Evolutionary conservation across 2,888 invertebrate genomes (phyloP).

Genomic region (Horisme vitalbata): DNA sequence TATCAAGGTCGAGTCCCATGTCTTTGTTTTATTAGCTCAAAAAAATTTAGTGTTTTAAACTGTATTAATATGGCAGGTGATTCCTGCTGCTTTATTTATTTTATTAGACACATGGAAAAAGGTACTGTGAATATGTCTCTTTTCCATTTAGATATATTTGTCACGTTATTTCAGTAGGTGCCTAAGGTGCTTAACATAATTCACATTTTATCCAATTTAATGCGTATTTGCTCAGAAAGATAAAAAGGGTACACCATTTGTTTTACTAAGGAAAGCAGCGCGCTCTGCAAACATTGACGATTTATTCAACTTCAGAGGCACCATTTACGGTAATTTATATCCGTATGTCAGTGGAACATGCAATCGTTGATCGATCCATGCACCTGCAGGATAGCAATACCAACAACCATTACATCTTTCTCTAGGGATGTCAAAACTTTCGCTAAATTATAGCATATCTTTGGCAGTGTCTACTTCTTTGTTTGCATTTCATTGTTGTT

Average conservation of each 20-base stretch:
- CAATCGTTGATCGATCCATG: slow-evolving; percentile 36
- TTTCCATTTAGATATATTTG: slow-evolving; percentile 5
- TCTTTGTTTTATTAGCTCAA: not conserved
- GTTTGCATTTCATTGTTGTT: not conserved
- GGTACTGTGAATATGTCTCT: too few relatives aligned
- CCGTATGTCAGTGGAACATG: slow-evolving; percentile 36
- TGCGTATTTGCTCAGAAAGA: slow-evolving; percentile 13
- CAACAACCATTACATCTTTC: slow-evolving; percentile 21
- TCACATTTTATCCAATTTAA: slow-evolving; percentile 12
- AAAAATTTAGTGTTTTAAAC: not conserved
- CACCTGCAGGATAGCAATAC: slow-evolving; percentile 28
- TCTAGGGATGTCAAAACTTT: slow-evolving; percentile 20
- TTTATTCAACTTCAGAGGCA: slow-evolving; percentile 30
- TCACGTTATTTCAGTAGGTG: slow-evolving; percentile 6
- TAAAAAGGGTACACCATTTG: slow-evolving; percentile 15
- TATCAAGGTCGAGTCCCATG: not conserved
- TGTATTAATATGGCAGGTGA: too few relatives aligned
- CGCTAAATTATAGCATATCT: not conserved
- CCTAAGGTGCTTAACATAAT: slow-evolving; percentile 3
- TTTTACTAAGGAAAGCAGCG: slow-evolving; percentile 14
- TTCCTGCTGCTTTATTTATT: too few relatives aligned
- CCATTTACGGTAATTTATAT: slow-evolving; percentile 28
- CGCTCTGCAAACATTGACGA: slow-evolving; percentile 23
- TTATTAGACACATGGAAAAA: slow-evolving; percentile 2
- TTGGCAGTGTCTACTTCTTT: not conserved